Evolutionary conservation across 2,113 vertebrate genomes (phyloP).

Genomic region (Strix uralensis): DNA sequence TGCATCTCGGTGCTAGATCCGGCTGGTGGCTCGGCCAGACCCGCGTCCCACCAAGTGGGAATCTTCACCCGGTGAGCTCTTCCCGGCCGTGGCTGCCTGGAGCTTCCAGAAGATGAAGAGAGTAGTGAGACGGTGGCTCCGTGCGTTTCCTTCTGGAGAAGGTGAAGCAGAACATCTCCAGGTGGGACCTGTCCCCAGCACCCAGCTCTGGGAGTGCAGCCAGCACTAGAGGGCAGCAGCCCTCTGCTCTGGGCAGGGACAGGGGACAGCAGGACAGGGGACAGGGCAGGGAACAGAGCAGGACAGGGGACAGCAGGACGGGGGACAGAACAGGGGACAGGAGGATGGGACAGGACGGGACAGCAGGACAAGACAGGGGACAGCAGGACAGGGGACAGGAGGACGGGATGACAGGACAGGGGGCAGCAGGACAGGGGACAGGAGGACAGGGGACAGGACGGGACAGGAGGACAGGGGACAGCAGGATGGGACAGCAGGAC

Average conservation of each 20-base stretch:
- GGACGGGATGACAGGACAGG: too few relatives aligned
- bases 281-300: too few relatives aligned
- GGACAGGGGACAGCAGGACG: too few relatives aligned
- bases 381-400: too few relatives aligned
- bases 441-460: background rate
- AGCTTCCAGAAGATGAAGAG: background rate
- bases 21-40: background rate
- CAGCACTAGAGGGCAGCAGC: slow-evolving; percentile 40
- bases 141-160: background rate
- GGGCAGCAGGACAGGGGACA: too few relatives aligned
- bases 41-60: background rate
- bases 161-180: background rate
- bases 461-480: too few relatives aligned
- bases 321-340: too few relatives aligned
- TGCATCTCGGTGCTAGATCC: background rate
- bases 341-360: background rate
- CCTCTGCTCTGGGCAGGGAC: background rate
- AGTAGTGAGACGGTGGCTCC: background rate
- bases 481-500: background rate
- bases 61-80: background rate
- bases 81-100: fast-evolving
- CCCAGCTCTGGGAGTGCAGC: background rate
- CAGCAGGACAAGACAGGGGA: too few relatives aligned
- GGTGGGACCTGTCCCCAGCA: background rate
- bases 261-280: too few relatives aligned